Evolutionary conservation across 1,140 invertebrate species (phyloP), one percentile per base, ranked within the genome.

Genomic region (Armadillidium nasatum): DNA sequence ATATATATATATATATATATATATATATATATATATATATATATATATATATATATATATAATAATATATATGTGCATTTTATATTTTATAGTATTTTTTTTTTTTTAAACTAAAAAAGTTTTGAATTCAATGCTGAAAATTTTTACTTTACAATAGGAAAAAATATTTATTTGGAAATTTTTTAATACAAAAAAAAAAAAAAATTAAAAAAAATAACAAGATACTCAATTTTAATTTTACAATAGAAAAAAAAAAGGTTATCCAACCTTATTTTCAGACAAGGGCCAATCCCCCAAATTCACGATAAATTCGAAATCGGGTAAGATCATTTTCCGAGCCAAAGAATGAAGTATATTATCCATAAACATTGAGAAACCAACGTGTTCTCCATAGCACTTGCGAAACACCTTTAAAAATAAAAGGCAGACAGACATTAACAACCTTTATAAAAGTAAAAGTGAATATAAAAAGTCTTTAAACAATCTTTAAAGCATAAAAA

Each of bases 211-310:
- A n/a, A n/a, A n/a, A n/a, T n/a, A n/a, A n/a, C n/a, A n/a, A n/a
- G n/a, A n/a, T n/a, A n/a, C n/a, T n/a, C 9, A 50, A 50, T 50
- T 50, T 50, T 15, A 50, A 50, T 10, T 15, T 19, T 60, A 60
- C 11, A 7, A 60, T 60, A 60, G 19, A 60, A 60, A 19, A 19
- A 0, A 89, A 2, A 44, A 73, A 44, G n/a, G 13, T 1, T 4
- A 1, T 46, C 50, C 76, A 2, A 78, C 88, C 46, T 82, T 75
- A 75, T 80, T 83, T 44, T 84, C 82, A 60, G 85, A 84, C 13
- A 98, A 85, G 11, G 96, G 96, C 95, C 95, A 98, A 85, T 99
- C 96, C 19, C 96, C 96, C 15, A 99, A 87, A 87, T 98, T 99
- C 44, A 94, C 88, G 81, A 97, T 91, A 82, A 99, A 90, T 85